Evolutionary conservation across 2,888 invertebrate genomes (phyloP), one percentile per base, ranked within the genome.

Genomic region (Conops quadrifasciatus): DNA sequence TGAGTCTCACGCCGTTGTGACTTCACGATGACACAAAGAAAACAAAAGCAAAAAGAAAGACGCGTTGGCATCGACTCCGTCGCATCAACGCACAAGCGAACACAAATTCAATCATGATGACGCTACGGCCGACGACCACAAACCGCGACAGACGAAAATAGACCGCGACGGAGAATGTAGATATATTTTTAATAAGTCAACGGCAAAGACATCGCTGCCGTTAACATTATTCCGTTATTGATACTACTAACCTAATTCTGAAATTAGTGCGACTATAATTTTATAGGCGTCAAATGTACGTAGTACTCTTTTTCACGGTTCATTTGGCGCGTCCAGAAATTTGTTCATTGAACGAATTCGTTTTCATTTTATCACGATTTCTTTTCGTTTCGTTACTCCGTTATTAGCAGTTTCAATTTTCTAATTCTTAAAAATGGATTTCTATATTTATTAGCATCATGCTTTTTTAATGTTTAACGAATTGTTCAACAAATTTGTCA

Each of bases 231-330:
- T 3, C 26, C 49, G n/a, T n/a, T n/a, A 66, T 53, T 72, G 74
- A 63, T 62, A 67, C 72, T 72, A 73, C 74, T 75, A 73, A 75
- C 75, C 75, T 67, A 74, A 65, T 74, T 75, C 73, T 28, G 66
- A 4, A 36, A 36, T 36, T 36, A 36, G 4, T 36, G 36, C 9
- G 36, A 36, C 9, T 36, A 9, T 36, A 4, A 36, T 7, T 36
- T 36, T 7, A 36, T 36, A 9, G 4, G 9, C 9, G 5, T 36
- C 9, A 4, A 9, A 36, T 65, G 69, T 62, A 62, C 67, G 45
- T 19, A 36, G 21, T 16, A 43, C 19, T 13, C 7, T 7, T 45
- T 62, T 45, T 63, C 36, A 24, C 19, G n/a, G 19, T 30, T 19
- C 24, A 24, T 53, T 26, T 15, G 47, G 16, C 36, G 45, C 36